Conservation (phyloP, 2,113 vertebrate species). For the Daubentonia madagascariensis region DNA sequence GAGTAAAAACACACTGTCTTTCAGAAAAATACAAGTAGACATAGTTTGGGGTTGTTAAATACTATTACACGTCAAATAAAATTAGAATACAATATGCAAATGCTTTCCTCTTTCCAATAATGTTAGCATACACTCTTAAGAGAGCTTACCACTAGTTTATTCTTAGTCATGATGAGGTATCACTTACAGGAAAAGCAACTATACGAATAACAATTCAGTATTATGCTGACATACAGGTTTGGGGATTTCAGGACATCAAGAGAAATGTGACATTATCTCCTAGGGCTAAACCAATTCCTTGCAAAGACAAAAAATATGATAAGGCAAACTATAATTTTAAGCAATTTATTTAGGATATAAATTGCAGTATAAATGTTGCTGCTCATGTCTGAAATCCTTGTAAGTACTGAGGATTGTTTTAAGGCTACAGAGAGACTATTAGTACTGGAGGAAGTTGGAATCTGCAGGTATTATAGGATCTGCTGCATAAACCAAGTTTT, state of each 20-base stretch:
- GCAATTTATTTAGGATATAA: neutral
- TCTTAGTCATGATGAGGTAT: neutral
- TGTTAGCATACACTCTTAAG: neutral
- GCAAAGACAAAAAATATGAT: neutral
- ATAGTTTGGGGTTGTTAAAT: neutral
- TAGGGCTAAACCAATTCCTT: neutral
- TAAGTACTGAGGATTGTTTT: neutral
- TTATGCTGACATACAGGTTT: neutral
- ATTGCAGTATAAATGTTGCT: neutral
- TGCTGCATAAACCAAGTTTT: neutral
- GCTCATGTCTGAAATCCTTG: neutral
- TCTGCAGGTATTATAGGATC: neutral
- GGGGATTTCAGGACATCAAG: neutral
- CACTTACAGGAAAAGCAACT: conserved; percentile 25
- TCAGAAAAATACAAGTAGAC: neutral
- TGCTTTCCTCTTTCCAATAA: conserved; percentile 63
- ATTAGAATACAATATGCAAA: neutral
- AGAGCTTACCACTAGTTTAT: conserved; percentile 7
- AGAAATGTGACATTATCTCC: conserved; percentile 8
- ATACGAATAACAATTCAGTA: neutral
- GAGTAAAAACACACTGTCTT: conserved; percentile 19
- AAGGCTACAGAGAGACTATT: neutral
- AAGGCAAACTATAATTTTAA: conserved; percentile 17
- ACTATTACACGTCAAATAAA: neutral
- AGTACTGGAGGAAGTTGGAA: neutral